Base-by-base conservation (phyloP, 2,888 invertebrate species). In the Cerastoderma edule region DNA sequence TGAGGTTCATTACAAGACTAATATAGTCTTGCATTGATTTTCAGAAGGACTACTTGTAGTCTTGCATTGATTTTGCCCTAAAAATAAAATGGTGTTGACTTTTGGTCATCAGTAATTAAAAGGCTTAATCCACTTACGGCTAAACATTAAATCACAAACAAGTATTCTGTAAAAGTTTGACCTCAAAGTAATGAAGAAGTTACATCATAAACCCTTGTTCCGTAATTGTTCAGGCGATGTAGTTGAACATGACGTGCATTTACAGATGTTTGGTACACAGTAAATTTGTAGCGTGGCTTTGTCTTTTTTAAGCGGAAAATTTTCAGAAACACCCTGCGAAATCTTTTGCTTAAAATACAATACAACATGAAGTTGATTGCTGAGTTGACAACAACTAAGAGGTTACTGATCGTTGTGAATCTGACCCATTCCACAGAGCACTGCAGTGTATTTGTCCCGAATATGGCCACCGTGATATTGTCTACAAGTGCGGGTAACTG, bases 401-500 rank as follows among this genome's bases (percentile, higher is more conserved):
- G 80, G 53, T 88, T 88, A 67, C 87, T 87, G 46, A 91, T 81
- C 44, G 87, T 87, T 0, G 88, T 90, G 66, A 90, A 86, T 72
- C 72, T 73, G 19, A 87, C 84, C 78, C 85, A 87, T 24, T 80
- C 71, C 8, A 77, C 72, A 10, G 86, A 85, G 79, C 87, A 86
- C 74, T 85, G 64, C 56, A 86, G 75, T 19, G 73, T 56, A 4
- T 74, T 65, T 5, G 72, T 67, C 6, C 85, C 87, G 44, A 90
- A 80, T 19, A 89, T 86, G 5, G 90, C 89, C 71, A 87, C 85
- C 35, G 90, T 82, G 44, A 92, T 89, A 75, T 91, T 91, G 86
- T 92, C 91, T 13, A 90, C 84, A 28, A 92, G 89, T 16, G 91
- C 88, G 16, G 91, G 91, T 54, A 91, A 80, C 94, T 98, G 98